Evolutionary conservation across 2,888 invertebrate species (phyloP), one percentile per base, ranked within the genome.

Genomic region (Ceramica pisi): DNA sequence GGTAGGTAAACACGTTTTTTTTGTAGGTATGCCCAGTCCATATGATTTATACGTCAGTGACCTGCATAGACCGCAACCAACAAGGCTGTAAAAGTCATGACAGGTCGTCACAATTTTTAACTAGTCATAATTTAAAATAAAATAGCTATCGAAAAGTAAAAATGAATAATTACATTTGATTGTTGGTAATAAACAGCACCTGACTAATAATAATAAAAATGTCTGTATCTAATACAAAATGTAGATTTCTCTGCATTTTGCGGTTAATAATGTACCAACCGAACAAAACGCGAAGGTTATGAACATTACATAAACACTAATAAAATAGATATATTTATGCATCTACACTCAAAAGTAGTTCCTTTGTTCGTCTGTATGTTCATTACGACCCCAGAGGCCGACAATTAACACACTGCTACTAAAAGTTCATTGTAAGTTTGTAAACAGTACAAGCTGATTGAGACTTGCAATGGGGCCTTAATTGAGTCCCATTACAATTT

Each of bases 271-370:
- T 74, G 65, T 72, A 71, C 63, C n/a, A 76, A 76, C 59, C 51
- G 55, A 67, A 75, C 71, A 74, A 60, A 73, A 51, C 50, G 31
- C 31, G 75, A 85, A 85, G 83, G 83, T 80, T 85, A 75, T 59
- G 41, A 69, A 67, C 41, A 75, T 81, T 86, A 85, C 74, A 75
- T 80, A 75, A 84, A 78, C 60, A 55, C n/a, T 68, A 69, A 57
- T 70, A 68, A 63, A 75, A 71, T 71, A 71, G 56, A 67, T 46
- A 53, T 19, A 57, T n/a, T n/a, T 59, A 48, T 44, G 55, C 19
- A 69, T 60, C 23, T 55, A 65, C n/a, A 70, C 31, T 57, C 60
- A 44, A 68, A 83, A 69, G 53, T 61, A 41, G 51, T 55, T 76
- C 14, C 50, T 64, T 56, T 68, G 71, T 67, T 41, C 31, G 62